Evolutionary conservation across 2,797 vertebrate genomes (phyloP).

Genomic region (Esox masquinongy): DNA sequence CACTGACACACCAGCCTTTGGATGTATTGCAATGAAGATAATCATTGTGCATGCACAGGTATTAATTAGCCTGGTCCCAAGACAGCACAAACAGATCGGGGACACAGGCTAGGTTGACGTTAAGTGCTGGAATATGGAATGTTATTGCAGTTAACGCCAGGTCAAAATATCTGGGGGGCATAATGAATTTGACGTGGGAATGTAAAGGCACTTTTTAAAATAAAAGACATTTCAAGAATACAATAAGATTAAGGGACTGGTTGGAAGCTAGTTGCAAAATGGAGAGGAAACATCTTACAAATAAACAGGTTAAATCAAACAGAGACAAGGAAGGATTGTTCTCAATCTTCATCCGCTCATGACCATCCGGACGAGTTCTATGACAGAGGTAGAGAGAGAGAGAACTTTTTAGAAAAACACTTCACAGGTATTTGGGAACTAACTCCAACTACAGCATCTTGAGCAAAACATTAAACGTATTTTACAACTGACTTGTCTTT

Average conservation of each 20-base stretch:
- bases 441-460: conserved; percentile 60
- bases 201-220: conserved; percentile 84
- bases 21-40: conserved; percentile 47
- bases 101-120: not conserved
- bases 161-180: conserved; percentile 16
- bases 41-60: conserved; percentile 41
- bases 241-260: conserved; percentile 38
- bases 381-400: conserved; percentile 26
- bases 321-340: conserved; percentile 32
- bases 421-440: conserved; percentile 28
- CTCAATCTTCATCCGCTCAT: conserved; percentile 79
- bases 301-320: conserved; percentile 31
- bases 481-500: too few relatives aligned
- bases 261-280: conserved; percentile 54
- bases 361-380: conserved; percentile 83
- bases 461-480: not conserved
- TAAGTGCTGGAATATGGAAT: conserved; percentile 60
- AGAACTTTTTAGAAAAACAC: conserved; percentile 26
- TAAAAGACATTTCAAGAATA: conserved; percentile 57
- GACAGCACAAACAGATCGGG: not conserved
- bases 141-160: conserved; percentile 60
- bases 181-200: conserved; percentile 61
- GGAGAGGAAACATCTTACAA: conserved; percentile 34
- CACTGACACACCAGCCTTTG: conserved; percentile 38
- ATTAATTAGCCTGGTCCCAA: not conserved